Percentiles rank a stretch among this genome's conserved stretches.
Evolutionary conservation across 2,888 invertebrate genomes (phyloP).

Genomic region (Anoncus sp.): DNA sequence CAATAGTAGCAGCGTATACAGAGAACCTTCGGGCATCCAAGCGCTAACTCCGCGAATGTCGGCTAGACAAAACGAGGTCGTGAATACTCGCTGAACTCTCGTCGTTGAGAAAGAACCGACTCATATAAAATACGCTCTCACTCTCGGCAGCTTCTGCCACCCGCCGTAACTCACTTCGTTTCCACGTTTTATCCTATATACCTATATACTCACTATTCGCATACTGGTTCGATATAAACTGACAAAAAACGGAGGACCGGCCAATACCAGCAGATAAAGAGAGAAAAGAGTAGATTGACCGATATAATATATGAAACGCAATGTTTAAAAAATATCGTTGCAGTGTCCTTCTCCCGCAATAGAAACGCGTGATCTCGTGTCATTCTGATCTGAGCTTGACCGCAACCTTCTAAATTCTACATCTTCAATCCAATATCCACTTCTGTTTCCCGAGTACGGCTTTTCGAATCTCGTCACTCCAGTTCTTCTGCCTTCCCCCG

Average conservation of each 20-base stretch:
- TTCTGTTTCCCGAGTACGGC: conserved; percentile 5
- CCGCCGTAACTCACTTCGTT: conserved; percentile 46
- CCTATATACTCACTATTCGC: background rate
- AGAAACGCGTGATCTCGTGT: background rate
- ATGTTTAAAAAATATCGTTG: conserved; percentile 1
- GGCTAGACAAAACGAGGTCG: conserved; percentile 61
- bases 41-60: conserved; percentile 46
- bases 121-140: conserved; percentile 51
- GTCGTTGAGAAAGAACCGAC: conserved; percentile 37
- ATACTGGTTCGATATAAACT: conserved; percentile 8
- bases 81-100: conserved; percentile 57
- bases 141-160: conserved; percentile 30
- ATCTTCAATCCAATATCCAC: conserved; percentile 42
- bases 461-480: background rate
- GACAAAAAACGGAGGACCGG: conserved; percentile 8
- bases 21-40: conserved; percentile 35
- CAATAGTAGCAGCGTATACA: conserved; percentile 40
- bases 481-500: conserved; percentile 6
- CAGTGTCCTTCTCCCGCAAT: conserved; percentile 7
- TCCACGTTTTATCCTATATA: conserved; percentile 22
- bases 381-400: background rate
- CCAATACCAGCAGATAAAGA: background rate
- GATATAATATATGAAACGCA: conserved; percentile 15
- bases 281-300: background rate
- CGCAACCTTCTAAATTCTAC: conserved; percentile 2